Base-by-base conservation (phyloP, 2,888 invertebrate genomes). In the Diarsia rubi region DNA sequence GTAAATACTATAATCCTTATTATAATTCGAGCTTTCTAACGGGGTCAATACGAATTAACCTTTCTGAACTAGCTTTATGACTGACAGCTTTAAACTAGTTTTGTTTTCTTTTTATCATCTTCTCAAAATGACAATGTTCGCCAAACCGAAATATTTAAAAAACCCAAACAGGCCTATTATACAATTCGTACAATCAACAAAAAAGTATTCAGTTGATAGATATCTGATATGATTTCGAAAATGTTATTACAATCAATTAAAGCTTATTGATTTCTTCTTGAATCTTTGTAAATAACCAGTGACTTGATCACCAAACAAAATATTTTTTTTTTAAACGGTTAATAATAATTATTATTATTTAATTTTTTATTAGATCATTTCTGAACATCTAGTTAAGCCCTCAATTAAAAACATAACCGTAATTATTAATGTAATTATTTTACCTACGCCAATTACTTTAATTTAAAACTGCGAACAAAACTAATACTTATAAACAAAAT, bases 1-100 rank as follows among this genome's bases (percentile, higher is more conserved):
- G 45, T 27, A 14, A 75, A 49, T 31, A 0, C 11, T n/a, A 27
- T 31, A 24, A 19, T 62, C 44, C 16, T 62, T 14, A n/a, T 52
- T 45, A 19, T 24, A 24, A 21, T 44, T 62, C 8, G 3, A 63
- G 2, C 21, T 74, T 74, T 74, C 44, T 37, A 49, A 52, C n/a
- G 11, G 1, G 8, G 2, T 60, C 37, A 73, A 19, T 27, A 47
- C 0, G n/a, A n/a, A 37, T 31, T 59, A 19, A 44, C 14, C 24
- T 49, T 60, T 27, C 12, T 16, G 19, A 19, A 19, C 59, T 31
- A 59, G 27, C 19, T 19, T 59, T 59, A 16, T 27, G 27, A 16
- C 16, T 27, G 27, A 16, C 16, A 21, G 21, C 37, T 19, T 37
- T 31, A 45, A 72, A 59, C 21, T 27, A 60, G 37, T 31, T 68